These are phyloP conservation scores for Eutolmus rufibarbis DNA, from an alignment of 2,888 invertebrate species.

Conservation along the genomic window DNA sequence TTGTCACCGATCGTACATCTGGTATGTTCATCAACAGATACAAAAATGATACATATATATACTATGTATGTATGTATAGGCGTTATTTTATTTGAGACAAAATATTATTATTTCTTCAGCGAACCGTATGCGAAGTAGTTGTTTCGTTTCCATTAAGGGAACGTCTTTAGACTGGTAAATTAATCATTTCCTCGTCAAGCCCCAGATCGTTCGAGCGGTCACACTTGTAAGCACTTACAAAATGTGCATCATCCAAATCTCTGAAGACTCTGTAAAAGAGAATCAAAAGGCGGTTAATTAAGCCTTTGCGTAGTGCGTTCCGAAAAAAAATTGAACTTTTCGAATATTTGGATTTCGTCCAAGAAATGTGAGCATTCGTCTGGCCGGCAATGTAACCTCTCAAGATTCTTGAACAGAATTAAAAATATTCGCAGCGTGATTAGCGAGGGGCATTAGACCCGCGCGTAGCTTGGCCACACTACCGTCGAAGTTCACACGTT, in stretches of 20 bases:
- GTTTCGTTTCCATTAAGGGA: background rate
- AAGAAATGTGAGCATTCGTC: background rate
- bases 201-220: background rate
- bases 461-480: background rate
- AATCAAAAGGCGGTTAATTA: background rate
- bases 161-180: background rate
- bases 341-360: background rate
- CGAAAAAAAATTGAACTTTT: background rate
- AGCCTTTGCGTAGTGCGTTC: background rate
- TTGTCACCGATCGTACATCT: no score
- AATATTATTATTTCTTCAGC: background rate
- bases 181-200: background rate
- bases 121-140: background rate
- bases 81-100: background rate
- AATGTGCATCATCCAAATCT: background rate
- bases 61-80: background rate
- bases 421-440: background rate
- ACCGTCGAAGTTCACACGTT: background rate
- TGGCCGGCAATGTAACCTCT: background rate
- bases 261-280: background rate
- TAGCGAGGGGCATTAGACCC: background rate
- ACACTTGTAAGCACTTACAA: background rate
- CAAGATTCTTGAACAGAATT: background rate
- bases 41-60: background rate
- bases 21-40: background rate